These are phyloP conservation scores for Cosmia pyralina DNA, from an alignment of 2,888 invertebrate genomes.

Conservation along the genomic window DNA sequence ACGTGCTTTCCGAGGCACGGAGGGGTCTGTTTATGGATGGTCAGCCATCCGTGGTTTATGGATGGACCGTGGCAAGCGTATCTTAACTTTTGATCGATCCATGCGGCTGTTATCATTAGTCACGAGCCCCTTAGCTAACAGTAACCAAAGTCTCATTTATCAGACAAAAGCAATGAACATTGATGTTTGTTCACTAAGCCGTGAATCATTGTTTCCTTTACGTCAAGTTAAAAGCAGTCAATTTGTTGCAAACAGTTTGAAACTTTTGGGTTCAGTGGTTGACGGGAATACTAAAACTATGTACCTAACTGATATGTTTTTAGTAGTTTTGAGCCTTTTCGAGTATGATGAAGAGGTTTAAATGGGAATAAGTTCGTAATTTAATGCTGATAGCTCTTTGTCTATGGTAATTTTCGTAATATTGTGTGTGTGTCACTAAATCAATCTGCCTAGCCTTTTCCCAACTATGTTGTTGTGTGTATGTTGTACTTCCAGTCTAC, in stretches of 20 bases:
- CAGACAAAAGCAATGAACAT: background rate
- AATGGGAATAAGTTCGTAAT: conserved; percentile 21
- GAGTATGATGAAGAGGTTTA: conserved; percentile 13
- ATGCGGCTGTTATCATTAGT: no score
- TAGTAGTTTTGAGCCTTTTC: conserved; percentile 21
- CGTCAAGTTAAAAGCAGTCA: background rate
- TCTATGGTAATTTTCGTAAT: conserved; percentile 1
- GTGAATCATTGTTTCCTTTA: background rate
- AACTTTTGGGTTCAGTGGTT: conserved; percentile 37
- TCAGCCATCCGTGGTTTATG: no score
- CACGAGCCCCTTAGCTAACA: background rate
- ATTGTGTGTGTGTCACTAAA: no score
- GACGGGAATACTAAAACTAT: conserved; percentile 22
- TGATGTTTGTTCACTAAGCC: background rate
- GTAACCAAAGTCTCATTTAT: background rate
- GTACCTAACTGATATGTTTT: conserved; percentile 41
- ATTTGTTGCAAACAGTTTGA: conserved; percentile 30
- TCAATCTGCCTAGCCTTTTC: no score
- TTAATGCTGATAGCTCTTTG: background rate
- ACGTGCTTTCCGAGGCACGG: no score
- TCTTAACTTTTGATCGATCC: no score
- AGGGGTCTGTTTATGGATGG: no score
- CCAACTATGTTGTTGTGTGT: no score
- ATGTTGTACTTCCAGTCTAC: no score
- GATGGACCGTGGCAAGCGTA: no score